Percentiles rank a stretch among this genome's conserved stretches.
phyloP scores from a whole-genome alignment of 2,888 invertebrate species.

The Sepioteuthis lessoniana region DNA sequence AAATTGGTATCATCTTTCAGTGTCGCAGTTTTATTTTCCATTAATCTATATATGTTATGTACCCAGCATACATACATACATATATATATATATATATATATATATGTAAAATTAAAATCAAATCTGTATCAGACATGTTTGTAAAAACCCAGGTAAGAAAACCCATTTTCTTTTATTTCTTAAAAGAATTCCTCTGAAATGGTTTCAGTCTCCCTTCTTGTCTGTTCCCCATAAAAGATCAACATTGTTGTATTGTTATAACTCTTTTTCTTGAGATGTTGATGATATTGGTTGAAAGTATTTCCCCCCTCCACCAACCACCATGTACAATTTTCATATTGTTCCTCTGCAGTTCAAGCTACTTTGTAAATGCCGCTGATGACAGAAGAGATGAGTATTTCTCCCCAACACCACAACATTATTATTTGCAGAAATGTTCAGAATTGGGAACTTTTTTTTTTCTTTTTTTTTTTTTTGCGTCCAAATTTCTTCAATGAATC shows the following conservation, averaged over 20 bases:
- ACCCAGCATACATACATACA: neutral
- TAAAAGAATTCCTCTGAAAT: neutral
- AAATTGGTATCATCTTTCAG: too few relatives aligned
- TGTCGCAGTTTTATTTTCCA: too few relatives aligned
- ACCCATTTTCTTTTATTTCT: neutral
- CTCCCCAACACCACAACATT: too few relatives aligned
- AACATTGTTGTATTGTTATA: constrained; percentile 33
- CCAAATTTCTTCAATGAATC: too few relatives aligned
- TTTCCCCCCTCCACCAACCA: neutral
- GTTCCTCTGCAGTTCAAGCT: constrained; percentile 33
- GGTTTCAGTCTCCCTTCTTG: neutral
- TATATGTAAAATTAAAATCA: neutral
- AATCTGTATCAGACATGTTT: neutral
- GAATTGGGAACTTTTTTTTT: too few relatives aligned
- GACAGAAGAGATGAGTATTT: too few relatives aligned
- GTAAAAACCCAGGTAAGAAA: neutral
- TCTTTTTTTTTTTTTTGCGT: too few relatives aligned
- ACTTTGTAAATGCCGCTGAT: neutral
- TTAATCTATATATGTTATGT: neutral
- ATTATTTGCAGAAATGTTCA: too few relatives aligned
- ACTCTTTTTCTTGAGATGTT: neutral
- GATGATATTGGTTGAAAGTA: constrained; percentile 16
- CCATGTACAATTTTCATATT: neutral
- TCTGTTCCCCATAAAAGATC: neutral
- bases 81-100: constrained; percentile 37